Percentiles rank a stretch among this genome's conserved stretches.
Evolutionary conservation across 2,113 vertebrate genomes (phyloP).

Genomic region (Chascanopsetta lugubris): DNA sequence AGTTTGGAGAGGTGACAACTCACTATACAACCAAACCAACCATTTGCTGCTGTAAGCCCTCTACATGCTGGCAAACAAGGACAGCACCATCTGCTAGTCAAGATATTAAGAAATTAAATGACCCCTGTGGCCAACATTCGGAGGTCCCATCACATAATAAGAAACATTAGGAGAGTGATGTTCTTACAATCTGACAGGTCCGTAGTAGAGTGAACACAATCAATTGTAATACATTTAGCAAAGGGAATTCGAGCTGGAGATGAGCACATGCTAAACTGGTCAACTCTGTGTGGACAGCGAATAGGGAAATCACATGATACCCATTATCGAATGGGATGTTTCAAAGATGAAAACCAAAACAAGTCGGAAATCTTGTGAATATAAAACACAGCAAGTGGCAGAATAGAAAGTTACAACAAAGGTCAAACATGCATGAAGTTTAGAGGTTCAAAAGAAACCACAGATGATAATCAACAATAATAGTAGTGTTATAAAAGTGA

Average conservation of each 20-base stretch:
- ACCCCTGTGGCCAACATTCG: not conserved
- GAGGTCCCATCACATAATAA: not conserved
- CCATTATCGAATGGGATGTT: not conserved
- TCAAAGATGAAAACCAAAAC: not conserved
- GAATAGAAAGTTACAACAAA: not conserved
- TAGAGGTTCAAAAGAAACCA: not conserved
- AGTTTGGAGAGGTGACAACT: not conserved
- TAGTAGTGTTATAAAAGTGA: conserved; percentile 26
- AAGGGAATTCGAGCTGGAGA: not conserved
- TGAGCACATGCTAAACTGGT: not conserved
- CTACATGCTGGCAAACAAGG: not conserved
- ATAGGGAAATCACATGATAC: not conserved
- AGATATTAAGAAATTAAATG: too few species aligned
- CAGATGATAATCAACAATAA: conserved; percentile 59
- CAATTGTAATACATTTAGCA: not conserved
- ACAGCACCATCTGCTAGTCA: not conserved
- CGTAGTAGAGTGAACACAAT: not conserved
- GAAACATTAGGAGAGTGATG: not conserved
- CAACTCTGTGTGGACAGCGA: not conserved
- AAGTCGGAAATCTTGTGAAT: not conserved
- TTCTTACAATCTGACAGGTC: not conserved
- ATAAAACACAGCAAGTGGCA: not conserved
- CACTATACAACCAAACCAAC: not conserved
- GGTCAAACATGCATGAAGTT: not conserved
- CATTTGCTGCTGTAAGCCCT: not conserved